Conservation (phyloP, 2,888 invertebrate genomes). For the Pseudococcus viburni region DNA sequence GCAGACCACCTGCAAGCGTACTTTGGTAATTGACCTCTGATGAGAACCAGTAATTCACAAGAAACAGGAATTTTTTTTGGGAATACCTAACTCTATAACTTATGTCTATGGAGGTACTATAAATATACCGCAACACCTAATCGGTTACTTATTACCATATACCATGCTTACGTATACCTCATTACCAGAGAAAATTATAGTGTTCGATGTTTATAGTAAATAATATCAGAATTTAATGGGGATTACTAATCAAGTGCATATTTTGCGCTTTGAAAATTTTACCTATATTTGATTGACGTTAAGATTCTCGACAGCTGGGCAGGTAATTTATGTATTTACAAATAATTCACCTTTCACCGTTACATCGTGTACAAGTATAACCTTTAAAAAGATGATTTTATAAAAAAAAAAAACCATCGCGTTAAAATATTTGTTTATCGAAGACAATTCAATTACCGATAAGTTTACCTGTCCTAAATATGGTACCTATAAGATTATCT, state of each 20-base stretch:
- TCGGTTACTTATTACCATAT: slow-evolving; percentile 16
- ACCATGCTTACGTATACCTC: neutral
- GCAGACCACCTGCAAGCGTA: neutral
- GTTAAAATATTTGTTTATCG: slow-evolving; percentile 6
- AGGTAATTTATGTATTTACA: neutral
- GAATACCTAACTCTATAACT: neutral
- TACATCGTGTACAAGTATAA: slow-evolving; percentile 7
- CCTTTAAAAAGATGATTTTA: slow-evolving; percentile 39
- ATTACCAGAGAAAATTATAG: slow-evolving; percentile 27
- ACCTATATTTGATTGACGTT: neutral
- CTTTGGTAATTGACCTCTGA: neutral
- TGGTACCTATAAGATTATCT: neutral
- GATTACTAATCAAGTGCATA: slow-evolving; percentile 1
- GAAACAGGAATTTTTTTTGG: neutral
- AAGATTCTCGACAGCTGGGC: neutral
- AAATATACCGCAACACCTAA: slow-evolving; percentile 6
- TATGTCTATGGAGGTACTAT: neutral
- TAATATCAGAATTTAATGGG: neutral
- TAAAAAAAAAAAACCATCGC: slow-evolving; percentile 38
- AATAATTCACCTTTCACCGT: slow-evolving; percentile 43
- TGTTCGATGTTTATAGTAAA: slow-evolving; percentile 11
- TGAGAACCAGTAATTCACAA: slow-evolving; percentile 11
- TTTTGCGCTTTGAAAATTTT: neutral
- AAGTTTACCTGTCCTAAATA: slow-evolving; percentile 39
- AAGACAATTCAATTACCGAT: slow-evolving; percentile 34